phyloP scores from a whole-genome alignment of 2,888 invertebrate genomes.

The Tetrapedia diversipes region DNA sequence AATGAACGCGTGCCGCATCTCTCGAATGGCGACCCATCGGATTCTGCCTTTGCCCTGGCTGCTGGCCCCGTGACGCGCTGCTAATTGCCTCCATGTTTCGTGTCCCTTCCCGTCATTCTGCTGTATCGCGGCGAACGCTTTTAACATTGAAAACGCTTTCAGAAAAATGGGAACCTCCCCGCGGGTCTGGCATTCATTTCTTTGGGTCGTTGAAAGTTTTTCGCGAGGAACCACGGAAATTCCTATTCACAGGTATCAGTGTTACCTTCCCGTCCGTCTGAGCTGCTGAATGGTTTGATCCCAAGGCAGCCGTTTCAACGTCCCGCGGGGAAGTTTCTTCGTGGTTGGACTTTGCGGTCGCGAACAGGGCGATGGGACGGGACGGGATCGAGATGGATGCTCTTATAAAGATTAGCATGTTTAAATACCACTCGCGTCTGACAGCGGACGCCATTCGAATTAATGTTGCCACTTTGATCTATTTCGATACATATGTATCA shows the following conservation, averaged over 20 bases:
- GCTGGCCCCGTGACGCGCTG: no score
- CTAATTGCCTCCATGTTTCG: no score
- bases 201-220: slow-evolving; percentile 12
- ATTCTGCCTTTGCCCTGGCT: no score
- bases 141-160: no score
- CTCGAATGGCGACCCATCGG: no score
- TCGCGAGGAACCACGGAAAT: slow-evolving; percentile 26
- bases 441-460: slow-evolving; percentile 56
- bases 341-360: slow-evolving; percentile 57
- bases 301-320: slow-evolving; percentile 63
- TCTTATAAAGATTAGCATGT: slow-evolving; percentile 68
- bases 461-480: slow-evolving; percentile 61
- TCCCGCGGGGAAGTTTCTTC: slow-evolving; percentile 66
- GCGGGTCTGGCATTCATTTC: no score
- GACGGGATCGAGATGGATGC: slow-evolving; percentile 33
- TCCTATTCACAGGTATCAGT: slow-evolving; percentile 39
- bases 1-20: no score
- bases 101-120: no score
- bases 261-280: slow-evolving; percentile 23
- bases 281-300: not conserved
- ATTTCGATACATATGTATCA: slow-evolving; percentile 13
- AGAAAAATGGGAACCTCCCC: no score
- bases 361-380: slow-evolving; percentile 36
- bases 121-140: no score
- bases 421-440: slow-evolving; percentile 66